Percentiles rank a stretch among this genome's conserved stretches.
phyloP scores from a whole-genome alignment of 2,888 invertebrate species.

The Petrophora chlorosata region DNA sequence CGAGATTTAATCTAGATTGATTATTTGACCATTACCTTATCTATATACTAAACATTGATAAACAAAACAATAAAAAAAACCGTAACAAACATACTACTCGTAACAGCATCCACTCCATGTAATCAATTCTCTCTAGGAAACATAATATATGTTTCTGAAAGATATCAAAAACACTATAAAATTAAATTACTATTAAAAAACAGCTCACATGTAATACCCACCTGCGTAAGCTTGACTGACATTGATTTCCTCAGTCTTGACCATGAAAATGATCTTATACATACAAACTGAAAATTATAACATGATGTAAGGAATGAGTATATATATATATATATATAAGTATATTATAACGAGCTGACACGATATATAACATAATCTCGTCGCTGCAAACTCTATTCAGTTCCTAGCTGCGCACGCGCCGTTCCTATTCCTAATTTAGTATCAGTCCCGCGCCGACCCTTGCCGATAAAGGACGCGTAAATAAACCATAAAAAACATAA shows the following conservation, averaged over 20 bases:
- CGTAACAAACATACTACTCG: too few species aligned
- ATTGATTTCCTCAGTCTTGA: constrained; percentile 24
- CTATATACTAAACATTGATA: too few species aligned
- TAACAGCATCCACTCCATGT: too few species aligned
- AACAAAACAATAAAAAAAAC: too few species aligned
- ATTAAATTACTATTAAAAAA: too few species aligned
- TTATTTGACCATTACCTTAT: too few species aligned
- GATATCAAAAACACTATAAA: not conserved
- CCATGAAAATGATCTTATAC: constrained; percentile 30
- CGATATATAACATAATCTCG: constrained; percentile 22
- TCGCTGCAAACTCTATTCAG: constrained; percentile 24
- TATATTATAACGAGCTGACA: constrained; percentile 1
- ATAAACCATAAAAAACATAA: too few species aligned
- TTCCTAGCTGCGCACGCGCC: constrained; percentile 28
- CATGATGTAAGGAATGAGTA: too few species aligned
- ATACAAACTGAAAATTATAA: constrained; percentile 15
- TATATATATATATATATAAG: too few species aligned
- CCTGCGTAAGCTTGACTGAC: constrained; percentile 11
- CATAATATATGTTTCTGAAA: too few species aligned
- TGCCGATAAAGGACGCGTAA: constrained; percentile 16
- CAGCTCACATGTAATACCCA: constrained; percentile 1
- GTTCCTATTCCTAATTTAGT: constrained; percentile 12
- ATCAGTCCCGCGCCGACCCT: constrained; percentile 28
- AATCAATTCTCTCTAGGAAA: too few species aligned
- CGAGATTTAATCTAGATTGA: too few species aligned